Conservation (phyloP, 30 jellyfish, hydroid and myxozoan species). For the Pseudorhiza aurosa region DNA sequence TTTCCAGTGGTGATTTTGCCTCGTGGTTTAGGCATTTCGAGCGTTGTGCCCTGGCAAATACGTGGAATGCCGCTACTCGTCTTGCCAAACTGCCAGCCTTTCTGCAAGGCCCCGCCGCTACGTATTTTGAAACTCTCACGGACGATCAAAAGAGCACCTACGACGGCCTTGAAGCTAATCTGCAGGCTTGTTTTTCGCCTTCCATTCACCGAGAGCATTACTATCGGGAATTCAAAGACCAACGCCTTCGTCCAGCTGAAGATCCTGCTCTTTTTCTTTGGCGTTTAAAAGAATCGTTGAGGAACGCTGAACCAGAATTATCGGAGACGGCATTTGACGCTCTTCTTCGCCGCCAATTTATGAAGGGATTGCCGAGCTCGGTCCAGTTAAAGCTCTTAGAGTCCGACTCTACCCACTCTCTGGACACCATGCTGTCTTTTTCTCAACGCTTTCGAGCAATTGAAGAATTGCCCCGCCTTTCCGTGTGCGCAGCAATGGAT, state of each 20-base stretch:
- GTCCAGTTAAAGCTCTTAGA: not conserved
- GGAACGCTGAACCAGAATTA: conserved; percentile 3
- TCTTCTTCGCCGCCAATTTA: conserved; percentile 2
- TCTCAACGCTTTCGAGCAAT: conserved; percentile 6
- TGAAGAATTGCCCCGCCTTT: too few species aligned
- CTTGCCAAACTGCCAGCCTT: too few species aligned
- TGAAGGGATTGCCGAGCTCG: not conserved
- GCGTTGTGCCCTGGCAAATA: too few species aligned
- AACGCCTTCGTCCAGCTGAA: conserved; percentile 1
- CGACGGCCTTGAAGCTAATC: too few species aligned
- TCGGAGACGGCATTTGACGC: not conserved
- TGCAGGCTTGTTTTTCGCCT: conserved; percentile 1
- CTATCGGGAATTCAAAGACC: not conserved
- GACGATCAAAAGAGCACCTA: too few species aligned
- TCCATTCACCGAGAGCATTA: not conserved
- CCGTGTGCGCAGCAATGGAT: too few species aligned
- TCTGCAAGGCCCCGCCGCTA: too few species aligned
- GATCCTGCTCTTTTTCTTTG: not conserved
- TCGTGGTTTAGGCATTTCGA: too few species aligned
- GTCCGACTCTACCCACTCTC: not conserved
- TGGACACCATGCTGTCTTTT: not conserved
- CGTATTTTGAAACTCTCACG: too few species aligned
- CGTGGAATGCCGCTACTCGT: too few species aligned
- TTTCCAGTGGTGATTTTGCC: too few species aligned
- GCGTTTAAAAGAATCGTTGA: not conserved